Evolutionary conservation across 1,140 invertebrate species (phyloP), one percentile per base, ranked within the genome.

Genomic region (Spodoptera frugiperda): DNA sequence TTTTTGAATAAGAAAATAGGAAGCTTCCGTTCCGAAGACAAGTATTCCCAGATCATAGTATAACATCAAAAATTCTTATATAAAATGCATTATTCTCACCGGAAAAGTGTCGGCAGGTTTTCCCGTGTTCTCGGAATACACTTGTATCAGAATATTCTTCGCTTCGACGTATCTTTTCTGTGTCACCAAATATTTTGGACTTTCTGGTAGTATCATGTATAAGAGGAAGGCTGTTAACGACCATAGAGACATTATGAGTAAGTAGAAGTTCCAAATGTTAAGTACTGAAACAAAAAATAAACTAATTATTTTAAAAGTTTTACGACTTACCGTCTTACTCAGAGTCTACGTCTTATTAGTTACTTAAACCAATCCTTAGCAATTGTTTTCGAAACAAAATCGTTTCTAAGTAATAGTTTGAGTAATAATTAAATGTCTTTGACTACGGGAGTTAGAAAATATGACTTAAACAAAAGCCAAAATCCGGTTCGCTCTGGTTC

Each of bases 21-120:
- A n/a, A 44, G 33, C 33, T 61, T 39, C 33, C 33, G 8, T 59
- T 33, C 14, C 9, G 12, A 30, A 25, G 25, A 4, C 25, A 25
- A n/a, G 25, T 61, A 61, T 61, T 61, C 57, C 57, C 57, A 17
- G 57, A 61, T 48, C 61, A 21, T 21, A 5, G 14, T 25, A 15
- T 6, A 59, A 59, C 53, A 55, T 55, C 57, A 59, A 6, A 61
- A 49, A 21, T 48, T 65, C 46, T 33, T 15, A 63, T 74, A 63
- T 33, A 63, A 63, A 63, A 74, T 59, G 44, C n/a, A 33, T 63
- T 57, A 39, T 44, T 57, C 55, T 74, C 65, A 95, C 93, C 65
- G 91, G 90, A 83, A 86, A 95, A 0, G 84, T 86, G 21, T 94
- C 91, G 19, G 84, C 82, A 4, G 89, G 61, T 46, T 94, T 90